Conservation (phyloP, 2,113 vertebrate genomes). For the Benitochromis conjunctus region DNA sequence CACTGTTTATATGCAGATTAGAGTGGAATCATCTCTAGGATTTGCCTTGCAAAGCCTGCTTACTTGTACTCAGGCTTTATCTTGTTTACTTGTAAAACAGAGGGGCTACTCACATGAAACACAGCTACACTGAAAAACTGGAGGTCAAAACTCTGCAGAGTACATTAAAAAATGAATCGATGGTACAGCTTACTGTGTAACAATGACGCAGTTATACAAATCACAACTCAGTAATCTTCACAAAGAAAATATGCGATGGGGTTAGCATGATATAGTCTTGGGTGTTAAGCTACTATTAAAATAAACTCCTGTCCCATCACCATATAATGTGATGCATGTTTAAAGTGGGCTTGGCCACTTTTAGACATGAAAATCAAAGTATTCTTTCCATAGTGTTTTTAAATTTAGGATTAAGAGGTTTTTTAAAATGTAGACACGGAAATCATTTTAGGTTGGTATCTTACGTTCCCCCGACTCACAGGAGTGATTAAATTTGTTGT, state of each 20-base stretch:
- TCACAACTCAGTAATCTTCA: not conserved
- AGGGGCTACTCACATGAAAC: not conserved
- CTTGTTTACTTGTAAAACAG: not conserved
- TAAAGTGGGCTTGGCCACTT: not conserved
- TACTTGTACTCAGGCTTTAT: not conserved
- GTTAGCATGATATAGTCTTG: fast-evolving
- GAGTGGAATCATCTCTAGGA: not conserved
- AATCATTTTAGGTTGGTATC: not conserved
- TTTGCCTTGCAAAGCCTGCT: not conserved
- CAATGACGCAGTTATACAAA: not conserved
- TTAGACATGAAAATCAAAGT: not conserved
- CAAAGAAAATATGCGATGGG: not conserved
- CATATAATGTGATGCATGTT: not conserved
- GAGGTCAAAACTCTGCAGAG: not conserved
- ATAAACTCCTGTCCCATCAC: not conserved
- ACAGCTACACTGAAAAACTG: not conserved
- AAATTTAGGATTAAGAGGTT: not conserved
- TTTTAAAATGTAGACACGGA: not conserved
- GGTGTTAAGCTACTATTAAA: not conserved
- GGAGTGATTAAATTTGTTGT: no score
- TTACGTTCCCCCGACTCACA: not conserved
- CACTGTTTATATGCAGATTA: not conserved
- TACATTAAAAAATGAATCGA: not conserved
- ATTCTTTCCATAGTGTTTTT: not conserved
- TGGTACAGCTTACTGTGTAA: not conserved